Conservation (phyloP, 1,140 invertebrate species). For the Argopecten irradians region DNA sequence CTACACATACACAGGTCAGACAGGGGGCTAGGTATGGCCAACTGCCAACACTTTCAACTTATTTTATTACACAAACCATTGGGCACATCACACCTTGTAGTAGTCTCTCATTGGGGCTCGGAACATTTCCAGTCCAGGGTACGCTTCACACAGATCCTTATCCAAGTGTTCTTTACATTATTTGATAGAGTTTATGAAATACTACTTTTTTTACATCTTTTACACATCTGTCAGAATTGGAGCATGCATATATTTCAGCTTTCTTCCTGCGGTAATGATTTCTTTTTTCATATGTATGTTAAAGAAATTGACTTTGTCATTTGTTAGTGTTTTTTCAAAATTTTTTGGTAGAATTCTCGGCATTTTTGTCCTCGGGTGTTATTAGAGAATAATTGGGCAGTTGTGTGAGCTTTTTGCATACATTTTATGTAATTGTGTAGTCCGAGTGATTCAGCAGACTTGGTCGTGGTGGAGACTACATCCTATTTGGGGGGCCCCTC, state of each 20-base stretch:
- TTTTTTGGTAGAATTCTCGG: not conserved
- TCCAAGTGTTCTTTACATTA: not conserved
- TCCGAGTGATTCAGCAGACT: constrained; percentile 4
- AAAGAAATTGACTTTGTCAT: not conserved
- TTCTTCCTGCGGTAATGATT: not conserved
- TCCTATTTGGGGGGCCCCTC: not conserved
- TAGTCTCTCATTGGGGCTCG: not conserved
- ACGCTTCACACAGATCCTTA: not conserved
- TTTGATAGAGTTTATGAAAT: not conserved
- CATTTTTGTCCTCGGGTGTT: not conserved
- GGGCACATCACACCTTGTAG: constrained; percentile 20
- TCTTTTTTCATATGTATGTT: not conserved
- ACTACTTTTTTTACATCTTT: not conserved
- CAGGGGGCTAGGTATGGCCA: not conserved
- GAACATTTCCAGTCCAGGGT: not conserved
- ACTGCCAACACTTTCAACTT: not conserved
- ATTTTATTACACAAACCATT: constrained; percentile 3
- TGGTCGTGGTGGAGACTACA: not conserved
- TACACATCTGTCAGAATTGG: constrained; percentile 17
- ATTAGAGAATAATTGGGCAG: constrained; percentile 10
- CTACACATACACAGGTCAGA: not conserved
- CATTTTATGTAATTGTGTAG: constrained; percentile 17
- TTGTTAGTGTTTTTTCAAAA: constrained; percentile 7
- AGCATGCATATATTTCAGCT: not conserved
- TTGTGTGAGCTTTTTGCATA: constrained; percentile 10